phyloP scores from a whole-genome alignment of 2,888 invertebrate species.

The Pristionchus arcanus region DNA sequence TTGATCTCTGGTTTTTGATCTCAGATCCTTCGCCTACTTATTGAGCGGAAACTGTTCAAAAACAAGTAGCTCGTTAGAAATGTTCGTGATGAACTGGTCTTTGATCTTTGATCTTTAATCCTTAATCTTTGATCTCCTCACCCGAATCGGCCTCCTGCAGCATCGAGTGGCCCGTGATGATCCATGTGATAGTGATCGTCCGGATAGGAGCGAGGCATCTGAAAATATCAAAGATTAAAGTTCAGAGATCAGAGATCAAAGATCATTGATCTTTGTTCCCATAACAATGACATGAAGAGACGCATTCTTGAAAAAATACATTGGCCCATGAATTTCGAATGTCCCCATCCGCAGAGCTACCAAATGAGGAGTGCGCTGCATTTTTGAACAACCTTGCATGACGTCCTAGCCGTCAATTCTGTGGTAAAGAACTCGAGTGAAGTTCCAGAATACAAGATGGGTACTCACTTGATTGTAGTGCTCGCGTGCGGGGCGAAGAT shows the following conservation, averaged over 20 bases:
- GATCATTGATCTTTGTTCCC: neutral
- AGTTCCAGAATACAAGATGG: too few relatives aligned
- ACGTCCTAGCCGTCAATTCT: too few relatives aligned
- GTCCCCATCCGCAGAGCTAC: too few relatives aligned
- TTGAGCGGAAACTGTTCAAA: too few relatives aligned
- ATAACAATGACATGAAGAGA: neutral
- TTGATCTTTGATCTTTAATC: slow-evolving; percentile 13
- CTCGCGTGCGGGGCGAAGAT: slow-evolving; percentile 30
- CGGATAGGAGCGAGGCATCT: slow-evolving; percentile 19
- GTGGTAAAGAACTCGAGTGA: too few relatives aligned
- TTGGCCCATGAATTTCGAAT: too few relatives aligned
- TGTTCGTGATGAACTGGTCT: neutral
- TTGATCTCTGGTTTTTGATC: neutral
- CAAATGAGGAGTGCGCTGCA: too few relatives aligned
- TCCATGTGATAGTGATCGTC: slow-evolving; percentile 13
- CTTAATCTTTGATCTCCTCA: neutral
- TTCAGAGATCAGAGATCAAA: neutral
- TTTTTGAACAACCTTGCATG: too few relatives aligned
- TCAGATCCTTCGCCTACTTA: too few relatives aligned
- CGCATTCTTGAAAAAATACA: too few relatives aligned
- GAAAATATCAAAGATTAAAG: neutral
- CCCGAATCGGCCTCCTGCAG: slow-evolving; percentile 38
- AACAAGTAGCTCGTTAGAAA: too few relatives aligned
- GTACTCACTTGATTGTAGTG: neutral
- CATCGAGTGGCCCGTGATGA: slow-evolving; percentile 42